Percentiles rank a stretch among this genome's conserved stretches.
phyloP scores from a whole-genome alignment of 2,113 vertebrate genomes.

The Hyperoodon ampullatus region DNA sequence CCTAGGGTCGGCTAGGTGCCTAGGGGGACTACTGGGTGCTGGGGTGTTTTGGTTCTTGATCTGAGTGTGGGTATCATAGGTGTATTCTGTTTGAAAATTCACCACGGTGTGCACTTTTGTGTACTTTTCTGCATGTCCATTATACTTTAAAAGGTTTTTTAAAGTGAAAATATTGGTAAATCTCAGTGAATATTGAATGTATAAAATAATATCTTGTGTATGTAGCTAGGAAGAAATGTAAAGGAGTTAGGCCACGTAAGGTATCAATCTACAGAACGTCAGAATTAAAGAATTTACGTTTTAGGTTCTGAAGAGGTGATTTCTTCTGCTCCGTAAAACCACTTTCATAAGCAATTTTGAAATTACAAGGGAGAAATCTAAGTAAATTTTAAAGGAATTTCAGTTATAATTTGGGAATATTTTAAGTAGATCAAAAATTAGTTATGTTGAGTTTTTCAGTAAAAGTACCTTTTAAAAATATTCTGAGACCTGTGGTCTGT shows the following conservation, averaged over 20 bases:
- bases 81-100: neutral
- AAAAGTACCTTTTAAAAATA: neutral
- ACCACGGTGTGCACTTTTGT: neutral
- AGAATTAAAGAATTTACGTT: neutral
- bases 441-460: neutral
- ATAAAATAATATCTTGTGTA: neutral
- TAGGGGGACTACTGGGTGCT: neutral
- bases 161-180: neutral
- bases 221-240: slow-evolving; percentile 22
- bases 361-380: slow-evolving; percentile 1
- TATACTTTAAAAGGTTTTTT: neutral
- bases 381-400: slow-evolving; percentile 37
- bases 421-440: slow-evolving; percentile 4
- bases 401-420: neutral
- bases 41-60: neutral
- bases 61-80: neutral
- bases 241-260: neutral
- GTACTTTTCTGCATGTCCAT: neutral
- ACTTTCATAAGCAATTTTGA: slow-evolving; percentile 26
- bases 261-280: neutral
- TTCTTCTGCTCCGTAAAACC: neutral
- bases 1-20: neutral
- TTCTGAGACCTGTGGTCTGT: slow-evolving; percentile 28
- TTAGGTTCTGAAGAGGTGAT: neutral
- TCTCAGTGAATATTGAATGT: neutral